A percentile compares a stretch with the other conserved stretches of the same genome.
phyloP scores from a whole-genome alignment of 2,888 invertebrate genomes.

The Biston stratarius region DNA sequence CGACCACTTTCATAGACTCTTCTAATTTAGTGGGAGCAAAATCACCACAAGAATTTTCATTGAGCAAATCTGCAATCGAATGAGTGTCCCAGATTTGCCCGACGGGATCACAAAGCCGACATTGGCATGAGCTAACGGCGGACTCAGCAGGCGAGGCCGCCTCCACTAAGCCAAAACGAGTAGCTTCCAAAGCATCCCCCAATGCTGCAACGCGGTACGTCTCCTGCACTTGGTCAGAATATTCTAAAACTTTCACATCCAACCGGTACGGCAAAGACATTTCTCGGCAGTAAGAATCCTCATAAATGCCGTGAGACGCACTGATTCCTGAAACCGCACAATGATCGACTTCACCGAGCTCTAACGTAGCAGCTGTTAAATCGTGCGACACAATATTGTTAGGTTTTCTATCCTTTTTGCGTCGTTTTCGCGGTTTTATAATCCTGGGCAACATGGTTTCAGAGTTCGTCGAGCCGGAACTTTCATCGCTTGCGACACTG shows the following conservation, averaged over 20 bases:
- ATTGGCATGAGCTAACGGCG: constrained; percentile 88
- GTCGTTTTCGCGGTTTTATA: constrained; percentile 95
- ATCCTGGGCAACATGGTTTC: constrained; percentile 94
- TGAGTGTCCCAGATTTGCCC: constrained; percentile 92
- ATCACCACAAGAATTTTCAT: constrained; percentile 80
- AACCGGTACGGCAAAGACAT: constrained; percentile 81
- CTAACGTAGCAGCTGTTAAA: constrained; percentile 71
- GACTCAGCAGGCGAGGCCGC: constrained; percentile 80
- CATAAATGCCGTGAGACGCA: constrained; percentile 74
- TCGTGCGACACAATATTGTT: constrained; percentile 82
- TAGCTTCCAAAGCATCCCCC: constrained; percentile 83
- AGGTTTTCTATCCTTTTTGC: constrained; percentile 95
- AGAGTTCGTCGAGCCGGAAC: constrained; percentile 88
- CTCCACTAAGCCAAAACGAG: constrained; percentile 76
- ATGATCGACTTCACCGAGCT: constrained; percentile 79
- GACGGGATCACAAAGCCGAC: constrained; percentile 91
- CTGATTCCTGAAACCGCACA: constrained; percentile 74
- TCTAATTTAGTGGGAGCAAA: constrained; percentile 82
- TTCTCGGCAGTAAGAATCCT: constrained; percentile 81
- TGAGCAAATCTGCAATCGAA: constrained; percentile 83
- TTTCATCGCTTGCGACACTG: constrained; percentile 92
- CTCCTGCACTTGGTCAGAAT: constrained; percentile 73
- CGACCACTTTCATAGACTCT: constrained; percentile 83
- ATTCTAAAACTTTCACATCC: constrained; percentile 78
- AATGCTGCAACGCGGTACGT: constrained; percentile 83